Evolutionary conservation across 1,140 invertebrate species (phyloP).

Genomic region (Drosophila biarmipes): DNA sequence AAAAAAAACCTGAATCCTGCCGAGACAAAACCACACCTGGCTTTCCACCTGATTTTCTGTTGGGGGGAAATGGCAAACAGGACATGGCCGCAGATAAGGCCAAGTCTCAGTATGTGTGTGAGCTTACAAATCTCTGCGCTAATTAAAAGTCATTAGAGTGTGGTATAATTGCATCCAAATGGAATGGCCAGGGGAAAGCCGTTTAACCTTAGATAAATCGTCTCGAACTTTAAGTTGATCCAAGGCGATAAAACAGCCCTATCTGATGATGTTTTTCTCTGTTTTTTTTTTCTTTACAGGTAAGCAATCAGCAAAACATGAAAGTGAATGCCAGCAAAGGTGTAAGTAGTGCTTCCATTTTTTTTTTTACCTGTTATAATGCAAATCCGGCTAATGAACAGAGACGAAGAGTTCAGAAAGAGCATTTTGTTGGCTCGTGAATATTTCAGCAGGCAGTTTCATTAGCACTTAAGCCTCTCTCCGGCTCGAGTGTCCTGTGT

Average conservation of each 20-base stretch:
- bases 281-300: conserved; percentile 40
- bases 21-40: conserved; percentile 43
- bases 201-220: conserved; percentile 20
- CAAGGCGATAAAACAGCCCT: conserved; percentile 15
- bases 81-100: conserved; percentile 58
- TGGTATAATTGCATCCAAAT: conserved; percentile 69
- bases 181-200: not conserved
- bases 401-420: conserved; percentile 21
- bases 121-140: conserved; percentile 74
- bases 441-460: conserved; percentile 37
- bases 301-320: conserved; percentile 40
- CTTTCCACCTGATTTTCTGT: not conserved
- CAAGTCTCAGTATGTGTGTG: conserved; percentile 19
- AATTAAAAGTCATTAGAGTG: conserved; percentile 80
- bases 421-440: conserved; percentile 27
- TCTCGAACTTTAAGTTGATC: conserved; percentile 21
- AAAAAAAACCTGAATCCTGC: conserved; percentile 9
- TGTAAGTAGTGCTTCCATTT: conserved; percentile 1
- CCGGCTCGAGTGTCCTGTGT: conserved; percentile 8
- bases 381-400: conserved; percentile 22
- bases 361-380: not conserved
- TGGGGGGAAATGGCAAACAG: conserved; percentile 14
- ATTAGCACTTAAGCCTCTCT: conserved; percentile 40
- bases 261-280: conserved; percentile 23
- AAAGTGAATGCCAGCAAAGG: conserved; percentile 5